Percentiles rank a stretch among this genome's conserved stretches.
These are phyloP conservation scores for Isurus oxyrinchus DNA, from an alignment of 2,113 vertebrate genomes.

Conservation along the genomic window DNA sequence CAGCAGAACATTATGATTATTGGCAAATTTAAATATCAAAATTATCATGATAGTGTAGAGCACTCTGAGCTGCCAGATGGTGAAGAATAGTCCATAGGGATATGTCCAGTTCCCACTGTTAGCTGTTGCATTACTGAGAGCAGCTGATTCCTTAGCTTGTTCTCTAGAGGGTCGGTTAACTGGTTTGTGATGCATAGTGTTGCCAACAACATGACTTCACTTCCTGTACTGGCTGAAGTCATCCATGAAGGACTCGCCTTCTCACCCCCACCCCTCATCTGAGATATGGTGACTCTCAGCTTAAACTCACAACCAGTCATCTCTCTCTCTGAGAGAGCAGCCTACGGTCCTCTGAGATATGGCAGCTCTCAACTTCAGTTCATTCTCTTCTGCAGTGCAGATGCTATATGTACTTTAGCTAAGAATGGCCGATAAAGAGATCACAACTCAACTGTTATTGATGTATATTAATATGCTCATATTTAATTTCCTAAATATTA, in stretches of 20 bases:
- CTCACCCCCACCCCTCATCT: no score
- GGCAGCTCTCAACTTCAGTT: background rate
- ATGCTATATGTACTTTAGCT: background rate
- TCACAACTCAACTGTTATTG: background rate
- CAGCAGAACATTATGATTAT: slow-evolving; percentile 40
- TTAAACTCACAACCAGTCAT: no score
- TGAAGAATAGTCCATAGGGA: background rate
- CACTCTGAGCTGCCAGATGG: background rate
- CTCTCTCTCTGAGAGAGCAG: no score
- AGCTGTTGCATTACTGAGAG: background rate
- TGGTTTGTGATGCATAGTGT: no score
- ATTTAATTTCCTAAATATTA: background rate
- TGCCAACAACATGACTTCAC: no score
- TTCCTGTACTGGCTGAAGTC: no score
- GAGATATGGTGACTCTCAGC: no score
- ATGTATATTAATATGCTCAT: background rate
- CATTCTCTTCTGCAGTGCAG: background rate
- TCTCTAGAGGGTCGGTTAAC: background rate
- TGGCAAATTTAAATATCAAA: slow-evolving; percentile 37
- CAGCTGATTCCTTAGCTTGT: background rate
- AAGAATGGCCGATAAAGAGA: background rate
- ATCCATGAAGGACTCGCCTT: no score
- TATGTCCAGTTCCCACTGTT: background rate
- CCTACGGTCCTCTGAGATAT: no score
- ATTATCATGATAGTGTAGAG: slow-evolving; percentile 20